These are phyloP conservation scores for Drosophila pruinosa DNA, from an alignment of 1,140 invertebrate species.

Conservation along the genomic window DNA sequence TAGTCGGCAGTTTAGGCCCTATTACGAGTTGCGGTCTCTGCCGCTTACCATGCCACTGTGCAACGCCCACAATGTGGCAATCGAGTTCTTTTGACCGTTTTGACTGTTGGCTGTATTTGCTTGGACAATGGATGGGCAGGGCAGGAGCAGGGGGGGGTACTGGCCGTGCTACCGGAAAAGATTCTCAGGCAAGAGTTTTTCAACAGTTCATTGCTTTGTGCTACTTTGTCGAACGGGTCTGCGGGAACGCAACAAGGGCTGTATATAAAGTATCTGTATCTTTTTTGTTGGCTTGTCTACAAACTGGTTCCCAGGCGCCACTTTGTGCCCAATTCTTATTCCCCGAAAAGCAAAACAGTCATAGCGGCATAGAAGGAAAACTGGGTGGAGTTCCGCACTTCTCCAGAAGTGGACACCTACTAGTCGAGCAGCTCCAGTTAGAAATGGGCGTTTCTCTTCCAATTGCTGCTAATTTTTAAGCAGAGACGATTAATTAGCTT, in stretches of 20 bases:
- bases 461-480: slow-evolving; percentile 41
- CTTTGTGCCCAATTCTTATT: slow-evolving; percentile 65
- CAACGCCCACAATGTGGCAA: slow-evolving; percentile 59
- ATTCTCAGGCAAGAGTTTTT: slow-evolving; percentile 68
- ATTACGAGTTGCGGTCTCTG: slow-evolving; percentile 1
- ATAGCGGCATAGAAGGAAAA: slow-evolving; percentile 6
- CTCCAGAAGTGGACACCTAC: slow-evolving; percentile 12
- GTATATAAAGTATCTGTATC: slow-evolving; percentile 1
- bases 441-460: background rate
- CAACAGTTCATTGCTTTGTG: slow-evolving; percentile 80
- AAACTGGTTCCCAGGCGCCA: slow-evolving; percentile 73
- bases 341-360: slow-evolving; percentile 37
- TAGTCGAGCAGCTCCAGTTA: background rate
- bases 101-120: slow-evolving; percentile 50
- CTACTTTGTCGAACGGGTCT: slow-evolving; percentile 70
- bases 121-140: slow-evolving; percentile 15
- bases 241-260: slow-evolving; percentile 55
- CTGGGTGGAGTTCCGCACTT: slow-evolving; percentile 7
- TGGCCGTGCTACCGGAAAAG: slow-evolving; percentile 62
- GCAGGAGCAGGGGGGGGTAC: slow-evolving; percentile 25
- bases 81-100: slow-evolving; percentile 24
- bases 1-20: background rate
- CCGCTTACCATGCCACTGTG: slow-evolving; percentile 28
- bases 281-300: slow-evolving; percentile 28
- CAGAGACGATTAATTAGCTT: slow-evolving; percentile 57